Evolutionary conservation across 2,888 invertebrate genomes (phyloP), one percentile per base, ranked within the genome.

Genomic region (Gymnoscelis rufifasciata): DNA sequence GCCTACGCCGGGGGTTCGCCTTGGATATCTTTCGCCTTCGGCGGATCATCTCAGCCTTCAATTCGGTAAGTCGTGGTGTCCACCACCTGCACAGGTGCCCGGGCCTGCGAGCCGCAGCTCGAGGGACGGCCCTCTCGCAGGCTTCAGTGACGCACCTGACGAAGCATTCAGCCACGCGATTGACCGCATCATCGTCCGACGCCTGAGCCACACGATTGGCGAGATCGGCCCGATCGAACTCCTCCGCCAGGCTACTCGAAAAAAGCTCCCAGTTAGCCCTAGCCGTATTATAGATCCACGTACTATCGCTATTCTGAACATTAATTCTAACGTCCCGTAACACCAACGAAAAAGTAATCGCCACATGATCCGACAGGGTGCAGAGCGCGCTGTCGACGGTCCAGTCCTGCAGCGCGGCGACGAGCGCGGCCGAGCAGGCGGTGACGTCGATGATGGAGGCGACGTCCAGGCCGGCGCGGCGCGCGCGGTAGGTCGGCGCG

Each of bases 361-460:
- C 10, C 19, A 11, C 15, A 19, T 38, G 38, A 19, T 38, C 38
- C 1, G 38, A 38, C 1, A 36, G 23, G 1, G 19, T 15, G 3
- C 29, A n/a, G 7, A 29, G 15, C 7, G 1, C 0, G 3, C 19
- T n/a, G 14, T 38, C 38, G 4, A 38, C 28, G 6, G 3, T 6
- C 38, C 38, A 38, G 29, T 14, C 28, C n/a, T n/a, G n/a, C n/a
- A n/a, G n/a, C 1, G 4, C 3, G 10, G 7, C 14, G n/a, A 5
- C 10, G 1, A 14, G 29, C 13, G 51, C 29, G 35, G 10, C n/a
- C 1, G 51, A 13, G 44, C 35, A 35, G 12, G 38, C 44, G 1
- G 44, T 45, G 0, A 45, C 39, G 26, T 45, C 44, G 1, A 45
- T 23, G 12, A 38, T 35, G 19, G 38, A 38, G 8, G 19, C 5